phyloP scores from a whole-genome alignment of 2,113 vertebrate species.

The Megatriorchis doriae region DNA sequence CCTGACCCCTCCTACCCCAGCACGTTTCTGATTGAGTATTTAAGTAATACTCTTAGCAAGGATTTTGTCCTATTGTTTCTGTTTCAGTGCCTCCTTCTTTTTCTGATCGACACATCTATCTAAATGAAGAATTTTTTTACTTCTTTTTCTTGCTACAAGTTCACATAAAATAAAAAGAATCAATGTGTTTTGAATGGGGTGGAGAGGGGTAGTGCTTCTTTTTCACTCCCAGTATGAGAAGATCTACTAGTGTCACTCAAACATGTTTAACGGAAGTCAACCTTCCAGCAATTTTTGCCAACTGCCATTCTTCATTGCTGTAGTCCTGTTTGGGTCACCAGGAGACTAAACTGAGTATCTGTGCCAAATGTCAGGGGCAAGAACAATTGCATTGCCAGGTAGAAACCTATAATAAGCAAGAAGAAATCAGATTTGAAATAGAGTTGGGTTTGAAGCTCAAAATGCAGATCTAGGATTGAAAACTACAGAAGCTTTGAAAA shows the following conservation, averaged over 20 bases:
- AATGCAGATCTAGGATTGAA: neutral
- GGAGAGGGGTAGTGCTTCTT: neutral
- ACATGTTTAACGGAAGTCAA: neutral
- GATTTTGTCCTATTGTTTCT: neutral
- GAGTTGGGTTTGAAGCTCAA: neutral
- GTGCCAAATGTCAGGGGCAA: neutral
- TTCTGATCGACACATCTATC: neutral
- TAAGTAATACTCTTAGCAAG: neutral
- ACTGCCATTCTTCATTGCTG: neutral
- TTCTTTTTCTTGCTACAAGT: neutral
- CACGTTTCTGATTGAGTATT: neutral
- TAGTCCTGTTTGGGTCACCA: neutral
- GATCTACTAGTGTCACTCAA: neutral
- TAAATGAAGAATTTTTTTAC: neutral
- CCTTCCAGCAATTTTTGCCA: neutral
- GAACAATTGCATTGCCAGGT: neutral
- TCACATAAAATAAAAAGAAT: neutral
- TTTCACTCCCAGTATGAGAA: neutral
- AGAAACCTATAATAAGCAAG: neutral
- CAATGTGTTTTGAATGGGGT: neutral
- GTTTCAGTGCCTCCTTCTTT: neutral
- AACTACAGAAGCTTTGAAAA: neutral
- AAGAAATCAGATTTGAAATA: neutral
- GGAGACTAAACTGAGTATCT: neutral
- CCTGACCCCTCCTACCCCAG: accelerated